Conservation (phyloP, 1,140 invertebrate genomes). For the Drosophila quadrilineata region DNA sequence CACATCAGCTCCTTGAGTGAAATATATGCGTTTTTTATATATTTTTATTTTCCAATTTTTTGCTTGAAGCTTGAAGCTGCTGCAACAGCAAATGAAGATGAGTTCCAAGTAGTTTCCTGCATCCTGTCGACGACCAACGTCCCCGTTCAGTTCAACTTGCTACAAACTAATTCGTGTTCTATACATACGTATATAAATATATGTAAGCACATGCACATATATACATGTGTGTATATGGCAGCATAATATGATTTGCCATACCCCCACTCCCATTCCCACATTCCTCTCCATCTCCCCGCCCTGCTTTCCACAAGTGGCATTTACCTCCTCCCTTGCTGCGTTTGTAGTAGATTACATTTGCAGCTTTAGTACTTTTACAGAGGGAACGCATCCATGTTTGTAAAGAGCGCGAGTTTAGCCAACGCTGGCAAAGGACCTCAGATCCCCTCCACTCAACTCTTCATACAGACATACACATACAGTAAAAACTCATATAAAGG, state of each 20-base stretch:
- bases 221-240: background rate
- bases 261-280: no score
- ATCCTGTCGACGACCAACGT: conserved; percentile 27
- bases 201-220: conserved; percentile 40
- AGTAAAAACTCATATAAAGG: no score
- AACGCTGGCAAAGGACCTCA: background rate
- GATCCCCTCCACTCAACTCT: no score
- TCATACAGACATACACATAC: background rate
- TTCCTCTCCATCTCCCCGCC: conserved; percentile 6
- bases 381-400: conserved; percentile 51
- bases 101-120: conserved; percentile 22
- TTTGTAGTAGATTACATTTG: conserved; percentile 54
- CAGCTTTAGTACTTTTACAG: conserved; percentile 41
- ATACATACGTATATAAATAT: conserved; percentile 21
- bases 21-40: conserved; percentile 28
- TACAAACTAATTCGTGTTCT: conserved; percentile 45
- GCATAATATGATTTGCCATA: conserved; percentile 47
- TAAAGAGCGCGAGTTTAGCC: conserved; percentile 60
- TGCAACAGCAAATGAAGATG: background rate
- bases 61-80: background rate
- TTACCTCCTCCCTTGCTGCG: background rate
- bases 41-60: conserved; percentile 33
- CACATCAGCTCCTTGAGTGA: no score
- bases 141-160: conserved; percentile 29
- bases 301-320: no score